Evolutionary conservation across 2,888 invertebrate genomes (phyloP).

Genomic region (Portevinia maculata): DNA sequence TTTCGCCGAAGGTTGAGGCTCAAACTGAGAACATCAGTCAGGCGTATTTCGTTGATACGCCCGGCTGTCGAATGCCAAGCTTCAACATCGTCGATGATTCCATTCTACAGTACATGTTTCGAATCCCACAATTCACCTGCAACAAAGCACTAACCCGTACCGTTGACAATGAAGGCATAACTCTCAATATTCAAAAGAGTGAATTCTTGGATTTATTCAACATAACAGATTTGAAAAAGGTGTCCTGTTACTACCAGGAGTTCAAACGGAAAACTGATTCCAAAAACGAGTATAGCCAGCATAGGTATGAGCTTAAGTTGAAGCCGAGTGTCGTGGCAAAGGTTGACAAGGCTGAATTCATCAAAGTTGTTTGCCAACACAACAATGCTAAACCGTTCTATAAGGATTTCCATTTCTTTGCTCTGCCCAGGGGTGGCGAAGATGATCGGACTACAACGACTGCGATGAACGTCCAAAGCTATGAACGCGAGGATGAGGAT

Average conservation of each 20-base stretch:
- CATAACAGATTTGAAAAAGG: conserved; percentile 76
- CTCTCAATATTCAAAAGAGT: conserved; percentile 77
- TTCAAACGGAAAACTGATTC: conserved; percentile 78
- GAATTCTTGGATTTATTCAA: conserved; percentile 78
- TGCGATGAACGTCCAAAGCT: conserved; percentile 26
- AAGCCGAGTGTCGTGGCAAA: conserved; percentile 79
- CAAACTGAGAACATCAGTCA: conserved; percentile 77
- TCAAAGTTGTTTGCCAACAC: conserved; percentile 86
- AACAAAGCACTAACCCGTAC: conserved; percentile 77
- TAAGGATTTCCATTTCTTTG: conserved; percentile 86
- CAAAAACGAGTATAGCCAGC: conserved; percentile 76
- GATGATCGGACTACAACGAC: conserved; percentile 46
- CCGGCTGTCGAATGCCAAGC: conserved; percentile 82
- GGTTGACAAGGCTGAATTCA: conserved; percentile 84
- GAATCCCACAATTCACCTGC: conserved; percentile 78
- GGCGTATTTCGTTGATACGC: conserved; percentile 81
- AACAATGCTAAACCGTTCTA: conserved; percentile 84
- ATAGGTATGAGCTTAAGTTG: conserved; percentile 75
- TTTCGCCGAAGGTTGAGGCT: conserved; percentile 80
- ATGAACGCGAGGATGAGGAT: conserved; percentile 44
- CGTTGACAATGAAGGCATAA: conserved; percentile 76
- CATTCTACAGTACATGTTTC: conserved; percentile 79
- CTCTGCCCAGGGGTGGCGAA: conserved; percentile 79
- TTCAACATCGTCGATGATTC: conserved; percentile 80
- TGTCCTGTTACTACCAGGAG: conserved; percentile 79